Base-by-base conservation (phyloP, 2,888 invertebrate species). In the Drosophila buzzatii region DNA sequence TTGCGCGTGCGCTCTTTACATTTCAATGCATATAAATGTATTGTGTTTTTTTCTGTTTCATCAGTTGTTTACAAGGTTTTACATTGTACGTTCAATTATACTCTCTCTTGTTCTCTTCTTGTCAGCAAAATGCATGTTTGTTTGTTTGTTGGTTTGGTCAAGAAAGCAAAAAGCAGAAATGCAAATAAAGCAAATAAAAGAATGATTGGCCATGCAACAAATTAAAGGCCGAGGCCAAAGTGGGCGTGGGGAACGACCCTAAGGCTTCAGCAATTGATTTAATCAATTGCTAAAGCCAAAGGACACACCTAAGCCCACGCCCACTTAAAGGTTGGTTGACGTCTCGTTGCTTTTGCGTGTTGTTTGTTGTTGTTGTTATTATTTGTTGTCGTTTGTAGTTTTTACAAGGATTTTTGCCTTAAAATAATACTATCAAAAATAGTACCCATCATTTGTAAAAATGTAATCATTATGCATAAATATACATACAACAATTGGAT, bases 371-470 rank as follows among this genome's bases (percentile, higher is more conserved):
- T 79, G 33, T 33, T 9, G 44, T 76, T 79, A 9, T 33, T 9
- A 47, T 69, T 83, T 78, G 73, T 78, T 70, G 57, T 71, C 67
- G 63, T 75, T 66, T 85, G 79, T 79, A 78, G 52, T 70, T 84
- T 78, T 77, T 79, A 80, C 78, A 82, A 82, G 69, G 75, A 73
- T 77, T 86, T 82, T 86, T 82, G 85, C 88, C 86, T 87, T 87
- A 87, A 83, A 81, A 86, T 85, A 85, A 89, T 90, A 90, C 89
- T 89, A 89, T 89, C 85, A 90, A 87, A 90, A 81, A 90, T 90
- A 90, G 85, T 89, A 86, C 79, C 76, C 64, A 71, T 81, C 64
- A 71, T 81, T 82, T 78, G 67, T 79, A 72, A 80, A 80, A 80
- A 81, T 84, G 73, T 85, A 74, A 75, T 73, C 57, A 76, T 76